phyloP scores from a whole-genome alignment of 1,140 invertebrate species.

The Sipha flava region DNA sequence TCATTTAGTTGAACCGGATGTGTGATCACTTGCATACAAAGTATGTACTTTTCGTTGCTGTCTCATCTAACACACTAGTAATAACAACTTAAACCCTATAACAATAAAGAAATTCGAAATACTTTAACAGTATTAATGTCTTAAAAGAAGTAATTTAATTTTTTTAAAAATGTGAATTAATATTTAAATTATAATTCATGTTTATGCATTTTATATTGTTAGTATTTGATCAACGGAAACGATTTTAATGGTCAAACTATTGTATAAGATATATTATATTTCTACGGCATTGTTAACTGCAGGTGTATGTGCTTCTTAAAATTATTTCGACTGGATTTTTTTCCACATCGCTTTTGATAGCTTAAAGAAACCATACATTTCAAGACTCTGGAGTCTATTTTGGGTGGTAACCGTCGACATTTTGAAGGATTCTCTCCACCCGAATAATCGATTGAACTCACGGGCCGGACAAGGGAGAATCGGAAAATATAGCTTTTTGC shows the following conservation, averaged over 20 bases:
- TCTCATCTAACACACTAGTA: background rate
- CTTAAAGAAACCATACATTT: background rate
- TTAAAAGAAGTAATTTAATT: no score
- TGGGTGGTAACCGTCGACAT: background rate
- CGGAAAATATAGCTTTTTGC: slow-evolving; percentile 1
- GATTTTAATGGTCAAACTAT: background rate
- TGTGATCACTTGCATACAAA: background rate
- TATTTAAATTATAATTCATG: no score
- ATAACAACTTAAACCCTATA: no score
- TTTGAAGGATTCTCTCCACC: background rate
- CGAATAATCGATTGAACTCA: background rate
- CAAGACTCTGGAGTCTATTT: background rate
- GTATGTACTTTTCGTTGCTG: background rate
- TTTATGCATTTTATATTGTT: no score
- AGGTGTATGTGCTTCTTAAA: background rate
- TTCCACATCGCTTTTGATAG: background rate
- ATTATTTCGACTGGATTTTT: background rate
- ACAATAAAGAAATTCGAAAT: background rate
- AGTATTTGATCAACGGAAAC: background rate
- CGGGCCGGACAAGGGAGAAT: background rate
- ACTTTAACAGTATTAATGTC: no score
- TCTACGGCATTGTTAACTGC: background rate
- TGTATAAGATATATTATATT: background rate
- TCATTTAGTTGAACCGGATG: slow-evolving; percentile 1
- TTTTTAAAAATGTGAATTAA: no score